Conservation (phyloP, 1,140 invertebrate species). For the Planococcus citri region DNA sequence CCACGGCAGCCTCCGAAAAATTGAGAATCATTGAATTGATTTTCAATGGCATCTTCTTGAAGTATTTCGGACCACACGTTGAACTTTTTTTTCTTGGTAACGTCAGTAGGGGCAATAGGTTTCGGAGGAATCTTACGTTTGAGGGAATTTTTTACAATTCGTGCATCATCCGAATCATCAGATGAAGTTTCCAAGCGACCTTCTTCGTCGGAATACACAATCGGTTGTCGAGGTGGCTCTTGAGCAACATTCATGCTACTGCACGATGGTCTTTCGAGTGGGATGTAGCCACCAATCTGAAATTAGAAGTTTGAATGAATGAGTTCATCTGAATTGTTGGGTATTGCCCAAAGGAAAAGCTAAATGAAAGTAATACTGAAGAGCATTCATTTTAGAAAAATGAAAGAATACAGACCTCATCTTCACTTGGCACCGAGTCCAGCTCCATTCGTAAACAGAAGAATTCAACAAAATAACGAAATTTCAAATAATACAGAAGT, state of each 20-base stretch:
- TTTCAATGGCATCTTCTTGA: conserved; percentile 4
- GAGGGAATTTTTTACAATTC: not conserved
- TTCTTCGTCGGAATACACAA: conserved; percentile 6
- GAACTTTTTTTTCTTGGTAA: not conserved
- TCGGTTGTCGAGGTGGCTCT: not conserved
- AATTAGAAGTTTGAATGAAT: not conserved
- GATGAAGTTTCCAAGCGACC: not conserved
- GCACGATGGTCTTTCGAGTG: not conserved
- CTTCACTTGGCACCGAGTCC: not conserved
- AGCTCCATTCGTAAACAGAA: not conserved
- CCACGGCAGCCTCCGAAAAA: conserved; percentile 5
- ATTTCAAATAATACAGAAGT: too few relatives aligned
- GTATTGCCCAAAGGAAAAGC: too few relatives aligned
- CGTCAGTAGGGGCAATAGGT: not conserved
- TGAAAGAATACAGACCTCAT: not conserved
- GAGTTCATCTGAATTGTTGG: too few relatives aligned
- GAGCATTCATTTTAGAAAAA: too few relatives aligned
- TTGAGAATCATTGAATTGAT: not conserved
- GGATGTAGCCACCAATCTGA: not conserved
- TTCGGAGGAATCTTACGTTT: not conserved
- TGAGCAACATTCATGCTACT: not conserved
- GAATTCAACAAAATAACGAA: too few relatives aligned
- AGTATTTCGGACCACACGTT: conserved; percentile 8
- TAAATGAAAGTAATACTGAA: too few relatives aligned
- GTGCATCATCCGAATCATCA: not conserved